Evolutionary conservation across 2,888 invertebrate genomes (phyloP), one percentile per base, ranked within the genome.

Genomic region (Thymelicus acteon): DNA sequence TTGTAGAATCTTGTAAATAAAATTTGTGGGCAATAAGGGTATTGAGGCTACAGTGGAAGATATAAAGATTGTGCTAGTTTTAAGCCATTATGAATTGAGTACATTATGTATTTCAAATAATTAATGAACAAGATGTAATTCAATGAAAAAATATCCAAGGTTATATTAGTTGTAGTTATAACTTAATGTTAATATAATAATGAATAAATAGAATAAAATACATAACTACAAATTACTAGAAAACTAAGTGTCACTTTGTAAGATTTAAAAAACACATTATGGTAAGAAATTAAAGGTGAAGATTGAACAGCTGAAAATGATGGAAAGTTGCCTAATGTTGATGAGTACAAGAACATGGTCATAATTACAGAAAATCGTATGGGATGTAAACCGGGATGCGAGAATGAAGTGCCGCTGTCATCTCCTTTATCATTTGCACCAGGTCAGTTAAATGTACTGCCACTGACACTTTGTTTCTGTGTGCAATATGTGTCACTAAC

Each of bases 291-390:
- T 39, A 54, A 54, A 54, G 60, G 54, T 61, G 54, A 37, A 13
- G 44, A 37, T 44, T 37, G 13, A 54, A n/a, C n/a, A 62, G 54
- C 48, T 57, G 62, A 58, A 69, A 57, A 69, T 63, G 57, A 69
- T 19, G 31, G 63, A 57, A 57, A 31, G 12, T 37, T 62, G 40
- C 37, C 44, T 37, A 47, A 31, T 60, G 62, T 48, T 60, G 37
- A 71, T 64, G 79, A 83, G 81, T 86, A 83, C 85, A 88, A 86
- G 88, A 80, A 81, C 80, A 80, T 90, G 85, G 86, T 91, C 84
- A 89, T 85, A 78, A 90, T 94, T 94, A 82, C 94, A 94, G 94
- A 94, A 78, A 90, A 90, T 93, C 94, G 93, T 88, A 91, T 94
- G 93, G 94, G 91, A 85, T 85, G 86, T 89, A 94, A 89, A 90